Base-by-base conservation (phyloP, 2,888 invertebrate species). In the Andrena hattorfiana region DNA sequence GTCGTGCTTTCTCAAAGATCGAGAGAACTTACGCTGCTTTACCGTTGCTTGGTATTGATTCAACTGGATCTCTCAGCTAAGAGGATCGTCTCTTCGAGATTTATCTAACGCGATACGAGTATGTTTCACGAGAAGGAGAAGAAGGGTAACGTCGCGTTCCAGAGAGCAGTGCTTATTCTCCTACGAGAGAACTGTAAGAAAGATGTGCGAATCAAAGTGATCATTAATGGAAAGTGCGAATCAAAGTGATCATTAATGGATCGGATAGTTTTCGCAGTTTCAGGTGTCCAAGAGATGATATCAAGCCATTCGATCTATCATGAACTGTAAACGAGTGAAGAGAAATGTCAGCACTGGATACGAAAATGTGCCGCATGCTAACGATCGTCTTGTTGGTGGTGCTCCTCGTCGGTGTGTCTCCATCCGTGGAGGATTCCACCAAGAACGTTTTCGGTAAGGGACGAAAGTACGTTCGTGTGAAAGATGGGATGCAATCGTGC, bases 361-460 rank as follows among this genome's bases (percentile, higher is more conserved):
- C 89, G 81, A 89, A 91, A 67, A 74, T 87, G 87, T 77, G 72
- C 68, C 56, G 60, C 23, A 64, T 73, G 68, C 10, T 85, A 68
- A 66, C 83, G 28, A 56, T 72, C 26, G 64, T 78, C 56, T 30
- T 16, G 10, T 56, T 77, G 28, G 42, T 26, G 23, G 42, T 72
- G 56, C 88, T 91, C 82, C 88, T 92, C 74, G 89, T 90, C 80
- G 87, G 90, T 78, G 89, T 88, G 88, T 90, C 88, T 79, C 88
- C 91, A 81, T 89, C 89, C 89, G 85, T 89, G 86, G 90, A 91
- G 79, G 91, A 91, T 80, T 89, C 90, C 85, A 82, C 89, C 73
- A 91, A 85, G 86, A 90, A 91, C 87, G 90, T 90, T 87, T 90
- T 90, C 81, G 93, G 93, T 93, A 72, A 92, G 92, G 0, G 20